These are phyloP conservation scores for Zosterops lateralis DNA, from an alignment of 2,113 vertebrate genomes.

Conservation along the genomic window DNA sequence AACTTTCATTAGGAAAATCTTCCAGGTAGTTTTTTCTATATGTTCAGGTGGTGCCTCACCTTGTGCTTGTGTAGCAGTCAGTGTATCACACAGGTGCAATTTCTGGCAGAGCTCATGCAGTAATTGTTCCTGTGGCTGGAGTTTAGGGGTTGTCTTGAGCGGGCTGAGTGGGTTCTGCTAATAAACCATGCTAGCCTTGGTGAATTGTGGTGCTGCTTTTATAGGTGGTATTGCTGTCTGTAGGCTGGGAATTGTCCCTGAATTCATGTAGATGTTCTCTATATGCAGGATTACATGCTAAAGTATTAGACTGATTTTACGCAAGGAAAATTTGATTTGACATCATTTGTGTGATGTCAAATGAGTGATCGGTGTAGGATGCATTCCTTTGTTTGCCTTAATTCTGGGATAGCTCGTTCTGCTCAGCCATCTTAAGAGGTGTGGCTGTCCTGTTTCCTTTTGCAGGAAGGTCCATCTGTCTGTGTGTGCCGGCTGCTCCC, in stretches of 20 bases:
- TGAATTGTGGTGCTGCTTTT: neutral
- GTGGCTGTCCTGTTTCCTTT: neutral
- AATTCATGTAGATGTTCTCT: neutral
- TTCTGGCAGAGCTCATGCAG: neutral
- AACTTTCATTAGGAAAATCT: neutral
- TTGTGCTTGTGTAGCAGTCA: neutral
- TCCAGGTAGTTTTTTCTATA: neutral
- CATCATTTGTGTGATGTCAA: neutral
- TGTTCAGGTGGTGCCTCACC: neutral
- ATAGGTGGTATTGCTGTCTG: neutral
- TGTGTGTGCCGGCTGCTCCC: neutral
- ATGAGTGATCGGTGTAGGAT: rapidly evolving
- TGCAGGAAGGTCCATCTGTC: neutral
- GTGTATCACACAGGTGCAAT: rapidly evolving
- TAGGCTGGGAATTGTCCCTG: neutral
- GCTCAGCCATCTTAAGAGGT: neutral
- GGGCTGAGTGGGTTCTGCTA: neutral
- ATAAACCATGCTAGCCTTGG: neutral
- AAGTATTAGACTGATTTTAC: neutral
- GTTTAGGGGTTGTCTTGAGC: neutral
- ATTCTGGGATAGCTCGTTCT: neutral
- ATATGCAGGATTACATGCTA: neutral
- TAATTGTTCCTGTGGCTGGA: neutral
- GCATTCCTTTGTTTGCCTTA: neutral
- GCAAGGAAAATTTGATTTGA: neutral